Conservation (phyloP, 2,888 invertebrate species). For the Lysandra coridon region DNA sequence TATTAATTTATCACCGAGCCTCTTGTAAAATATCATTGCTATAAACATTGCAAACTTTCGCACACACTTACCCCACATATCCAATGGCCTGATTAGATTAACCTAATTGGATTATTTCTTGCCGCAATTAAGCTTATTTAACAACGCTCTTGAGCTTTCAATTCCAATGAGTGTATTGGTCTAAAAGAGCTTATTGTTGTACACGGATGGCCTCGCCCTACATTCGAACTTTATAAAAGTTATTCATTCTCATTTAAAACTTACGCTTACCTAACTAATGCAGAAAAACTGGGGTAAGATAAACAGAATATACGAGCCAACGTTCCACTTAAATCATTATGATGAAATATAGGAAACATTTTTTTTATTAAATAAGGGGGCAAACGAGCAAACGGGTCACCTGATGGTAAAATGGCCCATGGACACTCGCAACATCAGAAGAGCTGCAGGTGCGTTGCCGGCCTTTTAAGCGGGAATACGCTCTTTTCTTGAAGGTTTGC, state of each 20-base stretch:
- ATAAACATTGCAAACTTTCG: not conserved
- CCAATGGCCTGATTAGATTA: not conserved
- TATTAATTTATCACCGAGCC: not conserved
- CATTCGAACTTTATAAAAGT: slow-evolving; percentile 25
- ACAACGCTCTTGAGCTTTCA: slow-evolving; percentile 19
- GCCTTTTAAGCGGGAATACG: too few species aligned
- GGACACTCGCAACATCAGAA: too few species aligned
- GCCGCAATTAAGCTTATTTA: slow-evolving; percentile 2
- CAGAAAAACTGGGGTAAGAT: slow-evolving; percentile 5
- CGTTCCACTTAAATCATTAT: not conserved
- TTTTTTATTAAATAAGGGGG: too few species aligned
- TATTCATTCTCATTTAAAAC: slow-evolving; percentile 17
- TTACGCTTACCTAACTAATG: slow-evolving; percentile 4
- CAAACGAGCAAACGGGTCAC: too few species aligned
- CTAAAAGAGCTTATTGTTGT: slow-evolving; percentile 30
- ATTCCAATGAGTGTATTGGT: slow-evolving; percentile 23
- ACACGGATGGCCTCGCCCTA: slow-evolving; percentile 25
- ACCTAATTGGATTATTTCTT: not conserved
- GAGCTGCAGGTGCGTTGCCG: too few species aligned
- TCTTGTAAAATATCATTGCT: not conserved
- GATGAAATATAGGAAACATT: not conserved
- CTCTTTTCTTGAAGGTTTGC: too few species aligned
- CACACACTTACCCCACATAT: not conserved
- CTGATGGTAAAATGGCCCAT: too few species aligned
- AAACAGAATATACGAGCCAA: not conserved